These are phyloP conservation scores for Penaeus indicus DNA, from an alignment of 1,140 invertebrate genomes.

Conservation along the genomic window DNA sequence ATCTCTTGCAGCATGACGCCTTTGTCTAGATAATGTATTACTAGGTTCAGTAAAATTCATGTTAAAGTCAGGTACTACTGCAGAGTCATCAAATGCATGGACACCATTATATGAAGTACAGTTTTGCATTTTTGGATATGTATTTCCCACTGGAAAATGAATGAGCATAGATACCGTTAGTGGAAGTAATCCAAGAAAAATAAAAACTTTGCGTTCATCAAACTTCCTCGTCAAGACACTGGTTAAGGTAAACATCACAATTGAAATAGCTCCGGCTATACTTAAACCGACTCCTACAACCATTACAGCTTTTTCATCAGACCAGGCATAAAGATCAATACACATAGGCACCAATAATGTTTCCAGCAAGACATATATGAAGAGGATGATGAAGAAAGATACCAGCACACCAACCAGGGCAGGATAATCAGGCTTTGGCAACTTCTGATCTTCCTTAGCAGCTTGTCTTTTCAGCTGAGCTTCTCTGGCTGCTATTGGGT, in stretches of 20 bases:
- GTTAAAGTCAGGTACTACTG: background rate
- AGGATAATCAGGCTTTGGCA: constrained; percentile 80
- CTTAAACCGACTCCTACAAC: constrained; percentile 63
- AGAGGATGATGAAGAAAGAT: constrained; percentile 87
- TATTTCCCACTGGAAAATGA: constrained; percentile 58
- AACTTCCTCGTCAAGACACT: constrained; percentile 41
- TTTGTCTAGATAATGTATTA: background rate
- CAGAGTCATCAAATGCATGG: background rate
- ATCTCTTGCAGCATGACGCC: constrained; percentile 27
- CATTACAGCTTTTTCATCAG: constrained; percentile 59
- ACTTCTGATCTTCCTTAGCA: background rate
- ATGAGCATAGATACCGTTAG: constrained; percentile 48
- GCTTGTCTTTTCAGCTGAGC: constrained; percentile 36
- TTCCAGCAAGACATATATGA: constrained; percentile 91
- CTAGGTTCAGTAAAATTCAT: background rate
- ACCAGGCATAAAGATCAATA: constrained; percentile 65
- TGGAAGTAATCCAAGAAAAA: constrained; percentile 50
- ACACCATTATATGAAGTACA: constrained; percentile 28
- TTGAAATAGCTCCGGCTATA: constrained; percentile 47
- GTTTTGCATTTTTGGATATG: constrained; percentile 62
- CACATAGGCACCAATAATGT: constrained; percentile 74
- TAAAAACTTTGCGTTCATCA: constrained; percentile 62
- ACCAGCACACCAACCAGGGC: constrained; percentile 82
- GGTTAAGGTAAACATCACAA: constrained; percentile 53
- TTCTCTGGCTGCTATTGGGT: constrained; percentile 60